Conservation (phyloP, 1,140 invertebrate species). For the Temnothorax nylanderi region DNA sequence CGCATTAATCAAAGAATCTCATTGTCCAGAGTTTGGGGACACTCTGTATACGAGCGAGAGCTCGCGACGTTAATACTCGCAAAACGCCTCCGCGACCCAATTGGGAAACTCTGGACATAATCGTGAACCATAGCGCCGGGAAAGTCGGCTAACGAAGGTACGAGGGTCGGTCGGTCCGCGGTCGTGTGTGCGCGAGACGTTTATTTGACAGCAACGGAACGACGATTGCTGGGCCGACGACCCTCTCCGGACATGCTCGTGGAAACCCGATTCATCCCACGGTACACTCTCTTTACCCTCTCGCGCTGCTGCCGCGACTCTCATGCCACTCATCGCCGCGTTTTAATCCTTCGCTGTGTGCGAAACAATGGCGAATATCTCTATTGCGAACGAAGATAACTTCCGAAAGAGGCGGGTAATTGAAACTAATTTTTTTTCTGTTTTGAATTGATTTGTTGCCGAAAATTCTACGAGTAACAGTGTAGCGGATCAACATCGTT, state of each 20-base stretch:
- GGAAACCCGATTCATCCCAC: slow-evolving; percentile 23
- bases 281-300: not conserved
- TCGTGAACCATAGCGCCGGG: slow-evolving; percentile 58
- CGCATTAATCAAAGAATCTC: slow-evolving; percentile 42
- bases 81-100: slow-evolving; percentile 67
- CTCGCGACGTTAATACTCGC: slow-evolving; percentile 66
- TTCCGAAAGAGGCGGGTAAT: not conserved
- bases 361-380: not conserved
- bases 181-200: slow-evolving; percentile 48
- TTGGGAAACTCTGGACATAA: slow-evolving; percentile 68
- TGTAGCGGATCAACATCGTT: not conserved
- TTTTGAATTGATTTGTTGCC: not conserved
- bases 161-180: slow-evolving; percentile 7
- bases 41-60: slow-evolving; percentile 5
- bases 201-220: slow-evolving; percentile 58
- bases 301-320: not conserved
- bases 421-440: not conserved
- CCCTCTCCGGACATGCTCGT: slow-evolving; percentile 1
- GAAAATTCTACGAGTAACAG: not conserved
- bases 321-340: not conserved
- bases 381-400: not conserved
- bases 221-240: slow-evolving; percentile 36
- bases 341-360: not conserved
- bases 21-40: slow-evolving; percentile 23
- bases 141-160: slow-evolving; percentile 67